phyloP scores from a whole-genome alignment of 2,797 vertebrate genomes.

The Alcedo quadribrachys region DNA sequence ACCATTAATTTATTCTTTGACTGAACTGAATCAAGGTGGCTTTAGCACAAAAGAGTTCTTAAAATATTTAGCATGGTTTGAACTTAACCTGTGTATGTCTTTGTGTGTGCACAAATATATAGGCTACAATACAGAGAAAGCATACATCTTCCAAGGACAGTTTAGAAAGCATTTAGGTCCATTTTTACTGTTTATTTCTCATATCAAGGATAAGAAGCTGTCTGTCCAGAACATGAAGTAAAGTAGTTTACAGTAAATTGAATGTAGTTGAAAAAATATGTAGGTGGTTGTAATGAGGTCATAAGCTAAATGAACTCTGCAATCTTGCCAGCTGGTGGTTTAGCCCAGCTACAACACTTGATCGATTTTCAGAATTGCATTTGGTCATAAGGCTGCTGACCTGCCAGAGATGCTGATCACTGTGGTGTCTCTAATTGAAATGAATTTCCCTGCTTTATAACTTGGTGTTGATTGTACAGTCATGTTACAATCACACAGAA shows the following conservation, averaged over 20 bases:
- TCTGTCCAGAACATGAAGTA: background rate
- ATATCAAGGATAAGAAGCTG: background rate
- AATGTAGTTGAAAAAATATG: background rate
- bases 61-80: conserved; percentile 71
- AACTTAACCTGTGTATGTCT: conserved; percentile 52
- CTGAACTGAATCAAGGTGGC: conserved; percentile 51
- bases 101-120: background rate
- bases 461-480: background rate
- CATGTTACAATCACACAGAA: background rate
- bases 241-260: background rate
- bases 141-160: background rate
- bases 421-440: background rate
- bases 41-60: conserved; percentile 41
- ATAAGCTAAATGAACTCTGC: background rate
- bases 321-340: background rate
- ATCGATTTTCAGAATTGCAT: background rate
- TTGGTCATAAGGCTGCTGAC: background rate
- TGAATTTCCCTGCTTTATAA: background rate
- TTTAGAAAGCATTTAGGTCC: background rate
- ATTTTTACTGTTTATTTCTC: background rate
- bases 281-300: background rate
- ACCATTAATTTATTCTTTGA: conserved; percentile 4
- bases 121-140: background rate
- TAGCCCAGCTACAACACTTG: background rate
- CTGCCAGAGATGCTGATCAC: conserved; percentile 17